A percentile compares a stretch with the other conserved stretches of the same genome.
These are phyloP conservation scores for Tamias sibiricus DNA, from an alignment of 2,113 vertebrate genomes.

Conservation along the genomic window DNA sequence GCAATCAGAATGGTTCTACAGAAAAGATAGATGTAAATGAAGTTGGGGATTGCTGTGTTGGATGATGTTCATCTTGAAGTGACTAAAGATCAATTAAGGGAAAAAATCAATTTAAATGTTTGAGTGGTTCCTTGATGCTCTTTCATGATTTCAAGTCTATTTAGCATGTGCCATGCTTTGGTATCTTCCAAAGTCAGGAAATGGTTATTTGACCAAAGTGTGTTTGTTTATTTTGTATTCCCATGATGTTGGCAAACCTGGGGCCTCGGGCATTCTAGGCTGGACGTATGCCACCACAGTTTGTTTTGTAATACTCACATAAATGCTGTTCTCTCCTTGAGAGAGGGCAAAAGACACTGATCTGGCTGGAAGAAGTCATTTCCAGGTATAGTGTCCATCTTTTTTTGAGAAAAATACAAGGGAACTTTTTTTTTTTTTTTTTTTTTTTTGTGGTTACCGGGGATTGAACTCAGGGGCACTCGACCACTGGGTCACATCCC, in stretches of 20 bases:
- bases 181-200: not conserved
- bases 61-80: not conserved
- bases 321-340: not conserved
- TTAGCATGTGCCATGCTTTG: not conserved
- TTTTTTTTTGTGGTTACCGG: too few relatives aligned
- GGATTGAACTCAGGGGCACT: too few relatives aligned
- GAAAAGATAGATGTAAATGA: not conserved
- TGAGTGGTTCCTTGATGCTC: not conserved
- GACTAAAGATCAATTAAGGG: not conserved
- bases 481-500: too few relatives aligned
- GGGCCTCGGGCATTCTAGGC: not conserved
- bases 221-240: not conserved
- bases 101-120: not conserved
- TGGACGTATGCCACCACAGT: not conserved
- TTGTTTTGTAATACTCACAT: not conserved
- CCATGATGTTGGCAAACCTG: not conserved
- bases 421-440: not conserved
- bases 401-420: conserved; percentile 4
- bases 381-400: not conserved
- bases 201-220: not conserved
- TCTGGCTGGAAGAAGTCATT: not conserved
- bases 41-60: too few relatives aligned
- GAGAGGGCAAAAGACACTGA: not conserved
- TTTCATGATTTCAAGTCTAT: not conserved
- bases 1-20: not conserved